Evolutionary conservation across 2,113 vertebrate species (phyloP).

Genomic region (Casuarius casuarius): DNA sequence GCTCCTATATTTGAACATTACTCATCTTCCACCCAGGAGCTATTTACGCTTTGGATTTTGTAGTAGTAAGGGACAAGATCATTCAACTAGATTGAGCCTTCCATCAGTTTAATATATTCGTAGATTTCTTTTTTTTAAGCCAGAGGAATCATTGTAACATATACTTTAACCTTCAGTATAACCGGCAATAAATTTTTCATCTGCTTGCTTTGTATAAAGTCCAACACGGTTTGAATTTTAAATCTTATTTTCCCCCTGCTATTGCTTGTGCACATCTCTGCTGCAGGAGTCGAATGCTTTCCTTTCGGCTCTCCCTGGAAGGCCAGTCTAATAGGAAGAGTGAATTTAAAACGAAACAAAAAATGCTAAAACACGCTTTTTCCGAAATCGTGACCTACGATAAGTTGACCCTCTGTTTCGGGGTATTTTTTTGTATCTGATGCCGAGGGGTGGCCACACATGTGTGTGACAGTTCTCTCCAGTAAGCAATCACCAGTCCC

Average conservation of each 20-base stretch:
- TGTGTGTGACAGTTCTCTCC: neutral
- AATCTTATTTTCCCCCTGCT: neutral
- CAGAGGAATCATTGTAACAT: neutral
- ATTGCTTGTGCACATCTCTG: neutral
- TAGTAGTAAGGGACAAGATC: neutral
- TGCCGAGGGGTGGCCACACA: neutral
- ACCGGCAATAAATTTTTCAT: neutral
- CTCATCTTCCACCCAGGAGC: neutral
- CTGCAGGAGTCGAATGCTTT: neutral
- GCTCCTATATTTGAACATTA: neutral
- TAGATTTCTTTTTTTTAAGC: neutral
- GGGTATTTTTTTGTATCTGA: neutral
- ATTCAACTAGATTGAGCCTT: neutral
- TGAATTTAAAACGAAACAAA: conserved; percentile 34
- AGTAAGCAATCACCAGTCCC: neutral
- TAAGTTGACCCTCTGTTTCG: neutral
- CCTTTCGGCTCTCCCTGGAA: neutral
- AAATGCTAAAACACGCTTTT: neutral
- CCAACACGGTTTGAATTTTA: neutral
- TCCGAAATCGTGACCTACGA: conserved; percentile 14
- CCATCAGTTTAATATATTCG: neutral
- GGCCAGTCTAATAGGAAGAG: neutral
- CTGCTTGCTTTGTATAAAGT: neutral
- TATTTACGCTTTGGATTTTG: neutral
- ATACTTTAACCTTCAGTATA: neutral